Base-by-base conservation (phyloP, 2,113 vertebrate genomes). In the Equus quagga region DNA sequence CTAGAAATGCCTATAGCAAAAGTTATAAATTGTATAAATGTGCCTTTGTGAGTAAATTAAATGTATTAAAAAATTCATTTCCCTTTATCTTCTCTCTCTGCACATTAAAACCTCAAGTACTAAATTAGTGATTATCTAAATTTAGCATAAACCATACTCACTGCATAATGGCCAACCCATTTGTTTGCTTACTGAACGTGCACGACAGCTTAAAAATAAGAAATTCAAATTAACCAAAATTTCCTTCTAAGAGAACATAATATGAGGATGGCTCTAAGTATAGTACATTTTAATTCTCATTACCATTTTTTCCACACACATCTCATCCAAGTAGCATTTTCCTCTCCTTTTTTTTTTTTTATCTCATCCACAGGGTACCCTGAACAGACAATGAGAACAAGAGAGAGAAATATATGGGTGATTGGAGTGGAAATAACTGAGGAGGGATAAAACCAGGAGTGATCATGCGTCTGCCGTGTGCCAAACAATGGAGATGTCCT, bases 101-200 rank as follows among this genome's bases (percentile, higher is more conserved):
- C 3, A 19, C 64, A 58, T 86, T 93, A 91, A 92, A 94, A 93
- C 82, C 67, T 86, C 70, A 84, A 93, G 41, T 46, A 64, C 75
- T 86, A 93, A 93, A 97, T 93, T 58, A 93, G 96, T 85, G 33
- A 73, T 67, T 93, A 85, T 58, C 91, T 70, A 96, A 91, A 86
- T 67, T 95, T 91, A 96, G 5, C 58, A 80, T 64, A 56, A 93
- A n/a, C 58, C 14, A 51, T 89, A 41, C 31, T 36, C 72, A 64
- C 56, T 94, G 62, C 75, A 93, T 79, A 96, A 91, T 79, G 64
- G 72, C 31, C 49, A 86, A 44, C 24, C 49, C 72, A 86, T 91
- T 94, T 91, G 54, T 93, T 93, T 93, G 82, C 82, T 86, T 94
- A 56, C 11, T 91, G 93, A 94, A 65, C 54, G 87, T 64, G 14